Conservation (phyloP, 2,113 vertebrate species). For the Atractosteus spatula region DNA sequence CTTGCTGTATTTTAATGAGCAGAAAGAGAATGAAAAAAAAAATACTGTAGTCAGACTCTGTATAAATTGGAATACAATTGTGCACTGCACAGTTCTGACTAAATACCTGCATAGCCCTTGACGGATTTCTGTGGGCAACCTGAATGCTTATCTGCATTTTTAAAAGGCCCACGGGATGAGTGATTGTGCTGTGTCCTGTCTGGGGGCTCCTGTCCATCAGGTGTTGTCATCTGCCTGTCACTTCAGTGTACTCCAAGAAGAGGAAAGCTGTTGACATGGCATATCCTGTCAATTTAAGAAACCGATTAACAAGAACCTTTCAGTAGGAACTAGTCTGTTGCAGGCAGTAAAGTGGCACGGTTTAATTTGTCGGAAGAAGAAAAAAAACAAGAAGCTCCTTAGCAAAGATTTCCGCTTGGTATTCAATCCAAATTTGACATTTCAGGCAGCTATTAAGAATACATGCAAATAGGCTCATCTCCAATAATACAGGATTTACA, state of each 20-base stretch:
- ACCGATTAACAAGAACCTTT: constrained; percentile 9
- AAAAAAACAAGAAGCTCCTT: background rate
- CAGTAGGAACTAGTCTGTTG: constrained; percentile 16
- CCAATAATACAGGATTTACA: constrained; percentile 19
- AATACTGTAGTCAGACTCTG: background rate
- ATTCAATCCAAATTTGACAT: constrained; percentile 21
- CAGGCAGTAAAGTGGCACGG: constrained; percentile 49
- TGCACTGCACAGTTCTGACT: background rate
- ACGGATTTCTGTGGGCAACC: background rate
- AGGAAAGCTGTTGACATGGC: background rate
- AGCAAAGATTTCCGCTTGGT: background rate
- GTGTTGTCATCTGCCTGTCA: background rate
- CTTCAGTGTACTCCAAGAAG: no score
- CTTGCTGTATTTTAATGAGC: no score
- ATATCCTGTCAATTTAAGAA: constrained; percentile 5
- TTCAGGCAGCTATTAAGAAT: constrained; percentile 7
- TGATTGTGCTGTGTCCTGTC: background rate
- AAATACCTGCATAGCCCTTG: background rate
- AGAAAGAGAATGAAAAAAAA: no score
- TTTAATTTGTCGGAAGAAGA: constrained; percentile 42
- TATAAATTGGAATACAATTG: constrained; percentile 10
- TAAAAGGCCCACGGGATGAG: background rate
- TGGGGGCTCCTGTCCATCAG: background rate
- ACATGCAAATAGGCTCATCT: constrained; percentile 21
- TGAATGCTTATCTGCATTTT: background rate